phyloP scores from a whole-genome alignment of 2,888 invertebrate species.

The Sphaerophoria rueppellii region DNA sequence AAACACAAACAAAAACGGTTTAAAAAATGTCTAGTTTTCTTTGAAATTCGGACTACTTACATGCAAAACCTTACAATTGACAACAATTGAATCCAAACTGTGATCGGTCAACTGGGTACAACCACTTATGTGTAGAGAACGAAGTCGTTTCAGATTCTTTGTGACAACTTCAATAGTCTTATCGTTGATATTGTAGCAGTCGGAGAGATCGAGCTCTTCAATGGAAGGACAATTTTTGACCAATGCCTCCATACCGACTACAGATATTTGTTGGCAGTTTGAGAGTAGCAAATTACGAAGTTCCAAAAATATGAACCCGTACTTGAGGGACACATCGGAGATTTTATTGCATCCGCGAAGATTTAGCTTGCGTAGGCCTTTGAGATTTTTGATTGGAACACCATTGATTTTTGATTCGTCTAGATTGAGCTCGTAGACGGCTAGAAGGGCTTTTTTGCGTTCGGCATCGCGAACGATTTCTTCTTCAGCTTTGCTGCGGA shows the following conservation, averaged over 20 bases:
- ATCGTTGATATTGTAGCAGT: conserved; percentile 88
- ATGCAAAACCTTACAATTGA: conserved; percentile 82
- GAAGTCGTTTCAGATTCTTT: conserved; percentile 80
- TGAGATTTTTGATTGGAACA: conserved; percentile 84
- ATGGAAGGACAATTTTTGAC: conserved; percentile 87
- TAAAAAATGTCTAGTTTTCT: neutral
- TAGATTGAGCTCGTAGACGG: conserved; percentile 84
- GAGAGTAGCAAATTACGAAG: conserved; percentile 85
- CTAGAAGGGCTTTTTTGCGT: conserved; percentile 85
- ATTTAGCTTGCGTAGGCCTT: conserved; percentile 85
- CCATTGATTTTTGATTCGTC: conserved; percentile 77
- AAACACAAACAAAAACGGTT: conserved; percentile 3
- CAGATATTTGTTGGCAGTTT: conserved; percentile 87
- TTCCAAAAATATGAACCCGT: conserved; percentile 87
- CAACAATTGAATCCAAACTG: conserved; percentile 83
- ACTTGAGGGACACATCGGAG: conserved; percentile 88
- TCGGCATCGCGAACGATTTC: conserved; percentile 87
- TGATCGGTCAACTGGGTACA: conserved; percentile 84
- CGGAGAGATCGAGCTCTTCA: conserved; percentile 86
- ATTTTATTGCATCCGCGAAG: conserved; percentile 88
- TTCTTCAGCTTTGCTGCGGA: conserved; percentile 87
- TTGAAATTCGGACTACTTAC: conserved; percentile 60
- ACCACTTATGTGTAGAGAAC: conserved; percentile 81
- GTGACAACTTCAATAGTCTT: conserved; percentile 83
- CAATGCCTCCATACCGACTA: conserved; percentile 85